These are phyloP conservation scores for Iphiclides podalirius DNA, from an alignment of 2,888 invertebrate genomes.

Conservation along the genomic window DNA sequence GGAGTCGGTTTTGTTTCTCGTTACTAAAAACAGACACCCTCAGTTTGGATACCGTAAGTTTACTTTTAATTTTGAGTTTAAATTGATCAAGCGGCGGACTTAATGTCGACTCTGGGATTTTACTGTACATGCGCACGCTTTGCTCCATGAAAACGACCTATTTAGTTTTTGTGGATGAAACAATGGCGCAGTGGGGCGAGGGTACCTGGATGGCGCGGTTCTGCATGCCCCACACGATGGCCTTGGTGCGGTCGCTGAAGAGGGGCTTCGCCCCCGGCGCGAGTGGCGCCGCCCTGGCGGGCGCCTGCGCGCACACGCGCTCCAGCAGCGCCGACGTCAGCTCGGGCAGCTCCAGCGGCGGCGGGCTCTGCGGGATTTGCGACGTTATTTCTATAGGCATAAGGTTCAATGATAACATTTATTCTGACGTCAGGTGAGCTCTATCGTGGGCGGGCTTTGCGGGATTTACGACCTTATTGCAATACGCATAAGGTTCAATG, in stretches of 20 bases:
- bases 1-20: no score
- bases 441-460: conserved; percentile 46
- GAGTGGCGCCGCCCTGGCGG: conserved; percentile 35
- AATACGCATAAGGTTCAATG: background rate
- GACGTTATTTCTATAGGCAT: background rate
- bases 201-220: conserved; percentile 95
- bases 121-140: no score
- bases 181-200: no score
- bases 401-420: no score
- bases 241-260: conserved; percentile 91
- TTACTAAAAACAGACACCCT: no score
- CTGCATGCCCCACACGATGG: conserved; percentile 99
- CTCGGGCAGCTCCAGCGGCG: conserved; percentile 59
- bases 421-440: conserved; percentile 57
- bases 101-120: no score
- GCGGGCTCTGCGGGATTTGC: conserved; percentile 30
- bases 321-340: conserved; percentile 54
- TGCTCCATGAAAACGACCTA: no score
- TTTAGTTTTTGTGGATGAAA: no score
- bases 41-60: no score
- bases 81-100: no score
- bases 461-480: background rate
- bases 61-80: no score
- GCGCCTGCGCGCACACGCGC: conserved; percentile 64
- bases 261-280: conserved; percentile 71